Evolutionary conservation across 2,113 vertebrate species (phyloP).

Genomic region (Ciconia maguari): DNA sequence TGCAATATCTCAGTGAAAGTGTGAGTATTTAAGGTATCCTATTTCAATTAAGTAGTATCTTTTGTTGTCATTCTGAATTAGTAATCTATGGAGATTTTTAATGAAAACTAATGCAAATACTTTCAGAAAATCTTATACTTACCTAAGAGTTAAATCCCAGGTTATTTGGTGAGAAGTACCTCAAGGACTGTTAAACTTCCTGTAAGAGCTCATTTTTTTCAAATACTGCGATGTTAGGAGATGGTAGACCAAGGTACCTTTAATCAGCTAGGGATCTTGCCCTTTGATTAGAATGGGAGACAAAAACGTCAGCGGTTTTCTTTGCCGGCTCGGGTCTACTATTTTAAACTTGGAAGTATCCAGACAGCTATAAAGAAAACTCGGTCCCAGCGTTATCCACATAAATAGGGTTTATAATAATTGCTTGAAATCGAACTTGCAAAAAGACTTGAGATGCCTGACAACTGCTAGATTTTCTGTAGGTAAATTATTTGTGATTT

Average conservation of each 20-base stretch:
- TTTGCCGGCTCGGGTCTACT: conserved; percentile 35
- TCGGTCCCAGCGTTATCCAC: neutral
- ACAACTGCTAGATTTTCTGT: conserved; percentile 33
- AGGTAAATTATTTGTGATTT: conserved; percentile 43
- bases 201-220: conserved; percentile 25
- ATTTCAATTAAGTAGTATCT: conserved; percentile 54
- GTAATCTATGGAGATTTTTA: conserved; percentile 47
- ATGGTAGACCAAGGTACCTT: neutral
- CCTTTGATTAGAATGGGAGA: neutral
- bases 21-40: conserved; percentile 68
- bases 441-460: conserved; percentile 14
- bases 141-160: conserved; percentile 25
- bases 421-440: conserved; percentile 9
- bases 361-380: neutral
- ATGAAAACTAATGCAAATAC: conserved; percentile 54
- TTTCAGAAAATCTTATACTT: conserved; percentile 35
- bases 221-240: neutral
- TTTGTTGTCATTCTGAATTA: conserved; percentile 63
- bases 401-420: neutral
- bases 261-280: neutral
- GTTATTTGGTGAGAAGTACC: conserved; percentile 24
- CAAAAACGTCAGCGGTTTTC: neutral
- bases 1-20: conserved; percentile 75
- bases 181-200: conserved; percentile 54
- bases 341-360: neutral